A percentile compares a stretch with the other conserved stretches of the same genome.
Evolutionary conservation across 2,888 invertebrate species (phyloP).

Genomic region (Temnothorax rugatulus): DNA sequence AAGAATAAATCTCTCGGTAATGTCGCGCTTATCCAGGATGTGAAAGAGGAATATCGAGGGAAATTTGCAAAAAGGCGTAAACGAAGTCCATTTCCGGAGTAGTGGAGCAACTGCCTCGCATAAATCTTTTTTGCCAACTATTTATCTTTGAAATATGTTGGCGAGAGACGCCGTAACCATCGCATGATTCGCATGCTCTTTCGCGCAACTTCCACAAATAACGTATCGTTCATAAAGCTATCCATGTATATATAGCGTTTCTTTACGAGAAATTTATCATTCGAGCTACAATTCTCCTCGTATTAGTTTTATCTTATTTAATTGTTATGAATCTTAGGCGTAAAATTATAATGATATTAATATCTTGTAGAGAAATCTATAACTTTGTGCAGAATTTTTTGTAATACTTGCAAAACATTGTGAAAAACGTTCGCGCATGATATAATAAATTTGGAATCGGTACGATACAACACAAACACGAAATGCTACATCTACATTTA

Average conservation of each 20-base stretch:
- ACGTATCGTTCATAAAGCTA: neutral
- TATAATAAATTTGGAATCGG: slow-evolving; percentile 4
- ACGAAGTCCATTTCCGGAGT: slow-evolving; percentile 47
- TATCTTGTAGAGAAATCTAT: neutral
- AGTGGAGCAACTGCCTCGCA: slow-evolving; percentile 11
- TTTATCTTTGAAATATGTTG: slow-evolving; percentile 48
- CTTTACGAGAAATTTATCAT: neutral
- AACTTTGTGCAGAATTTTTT: neutral
- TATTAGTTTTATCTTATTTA: neutral
- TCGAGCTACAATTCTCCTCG: neutral
- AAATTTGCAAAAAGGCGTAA: slow-evolving; percentile 33
- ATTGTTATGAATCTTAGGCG: neutral
- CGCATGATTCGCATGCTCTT: slow-evolving; percentile 32
- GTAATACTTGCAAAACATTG: neutral
- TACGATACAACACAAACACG: neutral
- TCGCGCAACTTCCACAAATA: slow-evolving; percentile 6
- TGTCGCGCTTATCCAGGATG: slow-evolving; percentile 4
- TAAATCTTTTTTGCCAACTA: slow-evolving; percentile 51
- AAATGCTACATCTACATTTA: neutral
- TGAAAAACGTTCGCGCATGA: neutral
- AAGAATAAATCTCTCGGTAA: neutral
- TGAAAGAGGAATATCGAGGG: slow-evolving; percentile 28
- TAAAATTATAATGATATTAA: neutral
- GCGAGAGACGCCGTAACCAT: slow-evolving; percentile 30
- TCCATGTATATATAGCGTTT: neutral